These are phyloP conservation scores for Trachymyrmex cornetzi DNA, from an alignment of 1,140 invertebrate genomes.

Conservation along the genomic window DNA sequence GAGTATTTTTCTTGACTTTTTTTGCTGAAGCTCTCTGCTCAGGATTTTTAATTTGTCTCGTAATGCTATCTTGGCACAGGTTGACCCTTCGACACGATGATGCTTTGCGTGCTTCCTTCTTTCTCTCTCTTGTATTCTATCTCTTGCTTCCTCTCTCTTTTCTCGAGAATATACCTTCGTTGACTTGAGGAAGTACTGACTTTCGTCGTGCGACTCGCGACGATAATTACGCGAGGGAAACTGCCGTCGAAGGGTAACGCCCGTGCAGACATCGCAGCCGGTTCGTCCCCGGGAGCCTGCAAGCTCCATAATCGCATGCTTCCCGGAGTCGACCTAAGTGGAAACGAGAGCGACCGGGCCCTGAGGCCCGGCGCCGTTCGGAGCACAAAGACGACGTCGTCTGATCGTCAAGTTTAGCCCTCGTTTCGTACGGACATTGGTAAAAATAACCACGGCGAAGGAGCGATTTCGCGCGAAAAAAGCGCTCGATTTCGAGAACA, in stretches of 20 bases:
- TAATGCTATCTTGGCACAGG: not conserved
- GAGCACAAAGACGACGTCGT: constrained; percentile 44
- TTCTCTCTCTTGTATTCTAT: not conserved
- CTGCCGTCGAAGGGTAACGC: constrained; percentile 61
- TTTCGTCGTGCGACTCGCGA: constrained; percentile 26
- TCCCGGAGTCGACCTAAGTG: constrained; percentile 7
- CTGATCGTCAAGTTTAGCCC: not conserved
- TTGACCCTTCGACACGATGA: constrained; percentile 15
- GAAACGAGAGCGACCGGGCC: constrained; percentile 63
- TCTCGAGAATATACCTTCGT: constrained; percentile 54
- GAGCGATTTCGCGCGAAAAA: not conserved
- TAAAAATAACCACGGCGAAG: not conserved
- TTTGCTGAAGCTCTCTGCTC: not conserved
- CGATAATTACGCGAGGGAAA: constrained; percentile 48
- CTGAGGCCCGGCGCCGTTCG: constrained; percentile 65
- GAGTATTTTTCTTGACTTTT: not conserved
- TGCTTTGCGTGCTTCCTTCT: not conserved
- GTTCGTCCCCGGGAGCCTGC: constrained; percentile 58
- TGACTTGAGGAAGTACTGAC: constrained; percentile 10
- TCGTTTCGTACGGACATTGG: not conserved
- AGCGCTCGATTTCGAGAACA: not conserved
- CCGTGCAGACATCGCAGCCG: constrained; percentile 61
- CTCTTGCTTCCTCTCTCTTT: not conserved
- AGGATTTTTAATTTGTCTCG: not conserved
- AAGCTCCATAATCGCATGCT: constrained; percentile 61